Evolutionary conservation across 2,797 vertebrate genomes (phyloP).

Genomic region (Austrolebias charrua): DNA sequence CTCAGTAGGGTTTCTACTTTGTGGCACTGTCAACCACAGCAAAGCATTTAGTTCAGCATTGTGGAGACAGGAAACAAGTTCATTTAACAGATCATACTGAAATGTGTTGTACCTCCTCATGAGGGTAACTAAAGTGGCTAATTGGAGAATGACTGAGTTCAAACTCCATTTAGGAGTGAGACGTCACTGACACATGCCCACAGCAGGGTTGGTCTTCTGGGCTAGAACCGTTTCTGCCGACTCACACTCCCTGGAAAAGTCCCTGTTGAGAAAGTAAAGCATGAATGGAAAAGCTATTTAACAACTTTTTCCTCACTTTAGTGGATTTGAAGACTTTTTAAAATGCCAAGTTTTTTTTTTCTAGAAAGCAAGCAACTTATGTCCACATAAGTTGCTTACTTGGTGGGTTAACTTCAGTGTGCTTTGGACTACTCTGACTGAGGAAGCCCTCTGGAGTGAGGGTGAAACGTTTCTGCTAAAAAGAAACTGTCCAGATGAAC

Average conservation of each 20-base stretch:
- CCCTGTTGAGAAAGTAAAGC: slow-evolving; percentile 55
- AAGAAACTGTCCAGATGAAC: too few relatives aligned
- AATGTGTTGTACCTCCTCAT: slow-evolving; percentile 37
- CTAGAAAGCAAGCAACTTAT: too few relatives aligned
- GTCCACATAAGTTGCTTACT: too few relatives aligned
- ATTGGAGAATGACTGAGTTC: slow-evolving; percentile 42
- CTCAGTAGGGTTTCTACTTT: slow-evolving; percentile 46
- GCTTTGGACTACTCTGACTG: too few relatives aligned
- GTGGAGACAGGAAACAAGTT: slow-evolving; percentile 42
- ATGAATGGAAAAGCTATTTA: slow-evolving; percentile 70
- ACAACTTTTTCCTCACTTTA: slow-evolving; percentile 32
- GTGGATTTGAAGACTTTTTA: slow-evolving; percentile 55
- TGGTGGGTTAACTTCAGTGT: too few relatives aligned
- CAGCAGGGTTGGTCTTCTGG: slow-evolving; percentile 23
- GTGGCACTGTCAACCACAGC: slow-evolving; percentile 45
- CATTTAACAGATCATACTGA: slow-evolving; percentile 44
- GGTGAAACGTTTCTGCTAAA: too few relatives aligned
- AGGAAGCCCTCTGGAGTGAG: too few relatives aligned
- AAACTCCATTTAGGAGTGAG: slow-evolving; percentile 21
- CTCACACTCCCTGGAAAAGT: slow-evolving; percentile 55
- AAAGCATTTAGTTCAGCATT: slow-evolving; percentile 46
- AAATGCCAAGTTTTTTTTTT: slow-evolving; percentile 51
- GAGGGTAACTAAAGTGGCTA: slow-evolving; percentile 49
- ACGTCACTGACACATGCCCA: slow-evolving; percentile 31
- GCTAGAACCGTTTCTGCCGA: slow-evolving; percentile 26